Evolutionary conservation across 2,113 vertebrate genomes (phyloP), one percentile per base, ranked within the genome.

Genomic region (Platycercus adscitus): DNA sequence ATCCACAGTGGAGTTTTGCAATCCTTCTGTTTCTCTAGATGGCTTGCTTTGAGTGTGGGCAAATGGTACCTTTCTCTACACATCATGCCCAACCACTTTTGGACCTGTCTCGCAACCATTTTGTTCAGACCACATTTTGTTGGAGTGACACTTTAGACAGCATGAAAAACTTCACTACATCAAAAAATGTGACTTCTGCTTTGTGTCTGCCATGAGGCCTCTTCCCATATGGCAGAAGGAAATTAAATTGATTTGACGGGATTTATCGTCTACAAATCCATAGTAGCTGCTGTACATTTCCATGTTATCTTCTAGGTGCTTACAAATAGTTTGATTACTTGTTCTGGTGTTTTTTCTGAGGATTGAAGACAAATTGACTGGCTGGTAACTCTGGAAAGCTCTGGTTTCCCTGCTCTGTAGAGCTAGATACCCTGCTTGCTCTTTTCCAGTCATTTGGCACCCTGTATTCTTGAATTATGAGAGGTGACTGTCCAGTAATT

Each of bases 211-310:
- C 65, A 46, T 1, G 8, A 91, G 86, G 65, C 77, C 68, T 68
- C 26, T 64, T 95, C 41, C 86, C 61, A 25, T 76, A 28, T 60
- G 72, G 69, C 65, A 76, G 84, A 79, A 84, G 73, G 64, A 95
- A 92, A 95, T 91, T 35, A 43, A 79, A 84, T 87, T 91, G 81
- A 91, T 95, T 87, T 92, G 89, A 76, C 44, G n/a, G 73, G 73
- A 91, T 96, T 95, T 93, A 91, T 91, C 73, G 26, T 91, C 55
- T 78, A 20, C 86, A 89, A 87, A 92, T 93, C 84, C 73, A 61
- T 91, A 78, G 35, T 90, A 56, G 47, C 33, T 84, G 52, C 69
- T 93, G 17, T 89, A 89, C 14, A 79, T 91, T 95, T 95, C 77
- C 65, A 29, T 91, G 65, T 71, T 89, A 78, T 92, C 86, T 93